phyloP scores from a whole-genome alignment of 2,797 vertebrate genomes.

The Myotis daubentonii region DNA sequence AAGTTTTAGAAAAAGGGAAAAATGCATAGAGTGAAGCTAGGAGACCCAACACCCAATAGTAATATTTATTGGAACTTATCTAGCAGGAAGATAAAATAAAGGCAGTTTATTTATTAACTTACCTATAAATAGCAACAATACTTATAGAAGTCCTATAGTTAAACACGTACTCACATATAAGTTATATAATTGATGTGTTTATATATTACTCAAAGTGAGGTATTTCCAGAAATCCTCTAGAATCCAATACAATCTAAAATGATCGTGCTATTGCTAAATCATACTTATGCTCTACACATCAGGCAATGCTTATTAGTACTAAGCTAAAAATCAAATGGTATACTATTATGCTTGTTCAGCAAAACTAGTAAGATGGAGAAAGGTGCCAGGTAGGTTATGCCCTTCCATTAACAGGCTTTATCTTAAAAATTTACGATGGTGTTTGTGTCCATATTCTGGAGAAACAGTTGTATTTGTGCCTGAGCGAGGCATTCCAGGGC shows the following conservation, averaged over 20 bases:
- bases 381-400: conserved; percentile 8
- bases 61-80: not conserved
- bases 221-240: conserved; percentile 49
- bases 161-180: not conserved
- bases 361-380: conserved; percentile 31
- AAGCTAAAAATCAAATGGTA: conserved; percentile 10
- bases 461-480: not conserved
- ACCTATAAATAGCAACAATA: not conserved
- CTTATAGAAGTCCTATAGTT: conserved; percentile 25
- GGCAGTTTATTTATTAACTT: conserved; percentile 31
- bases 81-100: conserved; percentile 5
- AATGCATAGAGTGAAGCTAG: not conserved
- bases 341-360: conserved; percentile 12
- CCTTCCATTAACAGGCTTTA: not conserved
- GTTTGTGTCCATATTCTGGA: not conserved
- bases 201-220: conserved; percentile 38
- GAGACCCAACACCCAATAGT: not conserved
- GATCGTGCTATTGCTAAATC: conserved; percentile 32
- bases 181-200: conserved; percentile 3
- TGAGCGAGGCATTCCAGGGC: not conserved
- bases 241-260: conserved; percentile 35
- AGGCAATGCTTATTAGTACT: not conserved
- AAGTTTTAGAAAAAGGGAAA: conserved; percentile 7
- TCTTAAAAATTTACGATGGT: conserved; percentile 28
- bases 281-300: not conserved